A percentile compares a stretch with the other conserved stretches of the same genome.
Conservation (phyloP, 2,797 vertebrate species). For the Jordanella pulchra region DNA sequence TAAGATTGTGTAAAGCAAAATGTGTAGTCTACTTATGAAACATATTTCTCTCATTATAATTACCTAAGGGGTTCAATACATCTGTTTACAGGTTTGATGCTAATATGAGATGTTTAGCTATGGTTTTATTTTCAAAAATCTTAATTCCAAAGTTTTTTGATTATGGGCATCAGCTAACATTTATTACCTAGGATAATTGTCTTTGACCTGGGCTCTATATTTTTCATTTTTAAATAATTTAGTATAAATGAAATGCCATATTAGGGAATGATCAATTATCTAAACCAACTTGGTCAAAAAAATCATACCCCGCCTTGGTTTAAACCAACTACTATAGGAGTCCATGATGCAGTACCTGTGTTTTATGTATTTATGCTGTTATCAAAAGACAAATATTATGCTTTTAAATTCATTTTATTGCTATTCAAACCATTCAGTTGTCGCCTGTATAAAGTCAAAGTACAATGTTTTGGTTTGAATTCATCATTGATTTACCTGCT, state of each 20-base stretch:
- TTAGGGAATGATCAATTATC: background rate
- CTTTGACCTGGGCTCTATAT: background rate
- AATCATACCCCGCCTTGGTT: too few relatives aligned
- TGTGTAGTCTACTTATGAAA: too few relatives aligned
- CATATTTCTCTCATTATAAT: background rate
- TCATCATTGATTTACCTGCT: too few relatives aligned
- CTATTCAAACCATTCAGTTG: too few relatives aligned
- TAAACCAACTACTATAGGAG: too few relatives aligned
- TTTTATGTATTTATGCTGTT: too few relatives aligned
- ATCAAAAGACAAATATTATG: too few relatives aligned
- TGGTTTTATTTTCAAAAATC: too few relatives aligned
- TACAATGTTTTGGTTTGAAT: too few relatives aligned
- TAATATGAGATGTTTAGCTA: background rate
- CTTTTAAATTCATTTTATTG: too few relatives aligned
- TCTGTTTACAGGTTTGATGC: background rate
- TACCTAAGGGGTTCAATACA: background rate
- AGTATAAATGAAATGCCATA: background rate
- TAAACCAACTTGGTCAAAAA: background rate
- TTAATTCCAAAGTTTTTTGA: background rate
- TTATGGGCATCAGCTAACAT: background rate
- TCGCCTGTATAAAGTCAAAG: too few relatives aligned
- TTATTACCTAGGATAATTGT: background rate
- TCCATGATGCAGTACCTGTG: too few relatives aligned
- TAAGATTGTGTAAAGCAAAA: background rate
- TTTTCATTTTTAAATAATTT: background rate